Conservation (phyloP, 2,113 vertebrate species). For the Mellivora capensis region DNA sequence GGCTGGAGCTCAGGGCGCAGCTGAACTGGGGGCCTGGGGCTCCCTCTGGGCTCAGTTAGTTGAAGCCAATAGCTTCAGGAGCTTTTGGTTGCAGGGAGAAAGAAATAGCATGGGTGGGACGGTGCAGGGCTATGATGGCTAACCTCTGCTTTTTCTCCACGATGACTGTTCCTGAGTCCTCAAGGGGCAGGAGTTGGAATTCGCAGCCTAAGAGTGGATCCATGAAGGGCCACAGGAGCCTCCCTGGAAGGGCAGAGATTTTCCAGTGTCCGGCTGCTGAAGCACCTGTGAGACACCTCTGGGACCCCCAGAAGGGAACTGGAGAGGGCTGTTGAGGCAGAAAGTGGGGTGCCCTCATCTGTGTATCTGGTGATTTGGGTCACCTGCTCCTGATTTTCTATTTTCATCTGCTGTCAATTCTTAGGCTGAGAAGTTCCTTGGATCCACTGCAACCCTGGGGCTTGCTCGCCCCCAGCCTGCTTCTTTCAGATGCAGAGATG, state of each 20-base stretch:
- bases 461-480: not conserved
- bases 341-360: not conserved
- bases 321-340: not conserved
- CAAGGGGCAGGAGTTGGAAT: not conserved
- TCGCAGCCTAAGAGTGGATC: not conserved
- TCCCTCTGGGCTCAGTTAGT: not conserved
- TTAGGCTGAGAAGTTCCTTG: not conserved
- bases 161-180: not conserved
- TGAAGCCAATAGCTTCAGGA: not conserved
- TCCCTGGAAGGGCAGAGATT: not conserved
- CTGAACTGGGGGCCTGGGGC: not conserved
- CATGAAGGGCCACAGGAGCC: rapidly evolving
- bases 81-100: not conserved
- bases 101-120: not conserved
- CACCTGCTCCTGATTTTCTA: not conserved
- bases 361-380: no score
- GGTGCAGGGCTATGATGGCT: rapidly evolving
- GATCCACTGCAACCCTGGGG: not conserved
- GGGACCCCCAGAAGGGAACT: not conserved
- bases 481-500: not conserved
- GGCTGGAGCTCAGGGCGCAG: not conserved
- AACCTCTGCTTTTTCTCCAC: rapidly evolving
- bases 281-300: not conserved
- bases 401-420: not conserved
- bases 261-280: not conserved